Evolutionary conservation across 2,113 vertebrate species (phyloP).

Genomic region (Tretioscincus oriximinensis): DNA sequence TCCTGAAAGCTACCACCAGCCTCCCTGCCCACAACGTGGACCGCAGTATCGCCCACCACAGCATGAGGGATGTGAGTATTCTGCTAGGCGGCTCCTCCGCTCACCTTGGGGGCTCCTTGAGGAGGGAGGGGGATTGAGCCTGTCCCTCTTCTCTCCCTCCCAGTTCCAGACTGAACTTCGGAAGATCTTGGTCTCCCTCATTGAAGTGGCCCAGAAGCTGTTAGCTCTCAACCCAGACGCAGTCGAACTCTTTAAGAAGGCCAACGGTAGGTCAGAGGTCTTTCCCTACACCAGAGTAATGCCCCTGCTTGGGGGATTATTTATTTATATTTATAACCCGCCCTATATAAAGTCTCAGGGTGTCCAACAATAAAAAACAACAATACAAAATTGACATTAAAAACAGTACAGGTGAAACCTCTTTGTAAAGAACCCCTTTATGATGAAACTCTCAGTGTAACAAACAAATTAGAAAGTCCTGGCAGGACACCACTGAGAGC

Average conservation of each 20-base stretch:
- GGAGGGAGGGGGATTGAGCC: conserved; percentile 34
- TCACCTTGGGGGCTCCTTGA: conserved; percentile 18
- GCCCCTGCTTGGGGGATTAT: not conserved
- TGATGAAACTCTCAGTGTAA: too few species aligned
- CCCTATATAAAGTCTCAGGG: too few species aligned
- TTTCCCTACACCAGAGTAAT: not conserved
- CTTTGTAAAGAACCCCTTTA: too few species aligned
- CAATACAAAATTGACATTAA: too few species aligned
- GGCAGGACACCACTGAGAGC: too few species aligned
- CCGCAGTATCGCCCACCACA: conserved; percentile 87
- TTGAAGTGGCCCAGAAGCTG: conserved; percentile 96
- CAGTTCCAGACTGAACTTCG: conserved; percentile 98
- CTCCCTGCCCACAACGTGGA: conserved; percentile 83
- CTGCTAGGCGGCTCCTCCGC: not conserved
- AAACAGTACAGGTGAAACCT: too few species aligned
- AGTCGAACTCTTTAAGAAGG: conserved; percentile 96
- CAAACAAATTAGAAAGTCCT: too few species aligned
- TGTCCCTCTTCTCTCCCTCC: conserved; percentile 53
- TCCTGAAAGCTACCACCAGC: conserved; percentile 86
- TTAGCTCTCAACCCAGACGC: conserved; percentile 95
- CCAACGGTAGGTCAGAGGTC: conserved; percentile 81
- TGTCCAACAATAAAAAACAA: too few species aligned
- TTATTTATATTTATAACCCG: too few species aligned
- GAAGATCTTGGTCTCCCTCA: conserved; percentile 95
- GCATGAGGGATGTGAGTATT: conserved; percentile 88